Evolutionary conservation across 2,113 vertebrate genomes (phyloP).

Genomic region (Onychostoma macrolepis): DNA sequence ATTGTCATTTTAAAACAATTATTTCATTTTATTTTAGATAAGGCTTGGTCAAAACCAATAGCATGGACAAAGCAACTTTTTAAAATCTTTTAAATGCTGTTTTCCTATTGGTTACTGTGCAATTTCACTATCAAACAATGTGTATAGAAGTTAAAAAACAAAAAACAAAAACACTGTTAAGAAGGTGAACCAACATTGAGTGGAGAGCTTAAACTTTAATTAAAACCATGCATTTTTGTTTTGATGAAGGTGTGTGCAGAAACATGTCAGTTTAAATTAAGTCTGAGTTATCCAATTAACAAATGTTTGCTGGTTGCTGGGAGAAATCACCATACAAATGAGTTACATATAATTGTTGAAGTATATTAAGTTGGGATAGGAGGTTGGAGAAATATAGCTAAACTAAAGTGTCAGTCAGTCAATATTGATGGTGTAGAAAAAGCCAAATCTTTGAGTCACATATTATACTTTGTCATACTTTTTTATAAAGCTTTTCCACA

Average conservation of each 20-base stretch:
- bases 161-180: not conserved
- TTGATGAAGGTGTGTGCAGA: not conserved
- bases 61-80: not conserved
- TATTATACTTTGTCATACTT: conserved; percentile 55
- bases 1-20: too few relatives aligned
- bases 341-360: not conserved
- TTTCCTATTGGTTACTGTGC: not conserved
- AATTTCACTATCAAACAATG: not conserved
- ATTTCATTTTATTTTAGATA: not conserved
- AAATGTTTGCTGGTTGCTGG: not conserved
- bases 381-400: not conserved
- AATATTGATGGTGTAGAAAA: conserved; percentile 28
- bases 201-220: not conserved
- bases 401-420: not conserved
- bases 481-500: conserved; percentile 41
- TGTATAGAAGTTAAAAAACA: too few relatives aligned
- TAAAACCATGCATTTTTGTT: not conserved
- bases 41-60: not conserved
- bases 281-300: not conserved
- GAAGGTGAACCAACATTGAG: not conserved
- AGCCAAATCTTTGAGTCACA: conserved; percentile 62
- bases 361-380: not conserved
- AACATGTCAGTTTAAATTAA: not conserved
- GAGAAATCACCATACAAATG: not conserved
- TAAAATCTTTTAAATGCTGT: not conserved